Evolutionary conservation across 2,888 invertebrate species (phyloP).

Genomic region (Spodoptera picta): DNA sequence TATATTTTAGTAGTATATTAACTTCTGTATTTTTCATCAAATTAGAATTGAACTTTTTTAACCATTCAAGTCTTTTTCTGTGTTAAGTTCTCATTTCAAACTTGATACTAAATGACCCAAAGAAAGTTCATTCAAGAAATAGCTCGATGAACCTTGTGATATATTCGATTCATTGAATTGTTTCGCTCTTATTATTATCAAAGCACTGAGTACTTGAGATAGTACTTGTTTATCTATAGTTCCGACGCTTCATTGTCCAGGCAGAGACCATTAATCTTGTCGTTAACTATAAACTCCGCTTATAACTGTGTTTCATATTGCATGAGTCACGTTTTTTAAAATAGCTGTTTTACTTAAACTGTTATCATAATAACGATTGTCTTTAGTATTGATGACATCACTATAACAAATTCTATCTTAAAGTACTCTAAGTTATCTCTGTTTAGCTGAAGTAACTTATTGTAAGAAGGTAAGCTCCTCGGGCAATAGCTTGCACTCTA

Average conservation of each 20-base stretch:
- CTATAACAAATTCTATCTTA: conserved; percentile 10
- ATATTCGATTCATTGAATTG: conserved; percentile 49
- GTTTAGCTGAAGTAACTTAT: conserved; percentile 54
- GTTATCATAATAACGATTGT: conserved; percentile 4
- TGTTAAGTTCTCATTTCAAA: neutral
- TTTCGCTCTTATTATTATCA: conserved; percentile 62
- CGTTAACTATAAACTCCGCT: conserved; percentile 50
- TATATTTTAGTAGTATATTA: no score
- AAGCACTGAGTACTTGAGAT: conserved; percentile 58
- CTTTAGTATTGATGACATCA: conserved; percentile 19
- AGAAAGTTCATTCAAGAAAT: conserved; percentile 48
- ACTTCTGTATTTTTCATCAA: neutral
- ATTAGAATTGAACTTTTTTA: no score
- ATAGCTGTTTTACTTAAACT: conserved; percentile 11
- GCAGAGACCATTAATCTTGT: conserved; percentile 61
- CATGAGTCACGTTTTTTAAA: conserved; percentile 42
- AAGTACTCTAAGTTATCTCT: conserved; percentile 20
- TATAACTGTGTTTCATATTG: conserved; percentile 36
- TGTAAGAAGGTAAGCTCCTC: conserved; percentile 63
- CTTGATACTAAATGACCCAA: conserved; percentile 14
- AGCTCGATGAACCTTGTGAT: conserved; percentile 31
- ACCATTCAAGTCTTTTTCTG: no score
- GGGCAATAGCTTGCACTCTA: conserved; percentile 71
- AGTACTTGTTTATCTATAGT: conserved; percentile 67
- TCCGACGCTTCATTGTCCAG: conserved; percentile 62